phyloP scores from a whole-genome alignment of 1,140 invertebrate species.

The Cydia strobilella region DNA sequence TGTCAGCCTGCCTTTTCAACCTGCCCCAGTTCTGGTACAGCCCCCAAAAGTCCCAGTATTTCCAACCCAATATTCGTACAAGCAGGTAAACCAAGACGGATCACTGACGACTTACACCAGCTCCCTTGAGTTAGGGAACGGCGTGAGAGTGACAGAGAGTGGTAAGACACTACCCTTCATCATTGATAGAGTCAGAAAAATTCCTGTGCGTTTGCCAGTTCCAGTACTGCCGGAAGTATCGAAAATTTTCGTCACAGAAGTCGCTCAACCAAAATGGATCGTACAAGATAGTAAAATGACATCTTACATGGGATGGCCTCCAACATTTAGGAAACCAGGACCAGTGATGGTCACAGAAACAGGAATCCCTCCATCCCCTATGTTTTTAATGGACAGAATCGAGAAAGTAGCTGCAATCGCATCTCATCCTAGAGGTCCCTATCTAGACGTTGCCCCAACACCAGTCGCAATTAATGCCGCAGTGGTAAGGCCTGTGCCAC shows the following conservation, averaged over 20 bases:
- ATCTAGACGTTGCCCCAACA: not conserved
- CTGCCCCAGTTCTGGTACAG: not conserved
- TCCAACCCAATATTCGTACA: conserved; percentile 42
- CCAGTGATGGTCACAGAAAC: conserved; percentile 36
- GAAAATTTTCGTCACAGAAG: not conserved
- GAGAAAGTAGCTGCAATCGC: conserved; percentile 33
- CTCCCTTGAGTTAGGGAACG: not conserved
- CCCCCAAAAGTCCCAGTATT: conserved; percentile 17
- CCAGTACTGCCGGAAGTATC: conserved; percentile 9
- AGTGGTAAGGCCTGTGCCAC: not conserved
- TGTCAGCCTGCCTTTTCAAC: not conserved
- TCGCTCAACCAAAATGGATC: conserved; percentile 33
- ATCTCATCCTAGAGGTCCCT: not conserved
- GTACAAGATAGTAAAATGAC: conserved; percentile 34
- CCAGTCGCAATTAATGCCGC: not conserved
- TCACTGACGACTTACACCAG: conserved; percentile 35
- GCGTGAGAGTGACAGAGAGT: conserved; percentile 8
- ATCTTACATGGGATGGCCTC: conserved; percentile 33
- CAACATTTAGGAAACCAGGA: conserved; percentile 34
- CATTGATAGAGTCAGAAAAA: conserved; percentile 17
- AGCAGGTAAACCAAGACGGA: conserved; percentile 38
- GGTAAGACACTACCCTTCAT: conserved; percentile 10
- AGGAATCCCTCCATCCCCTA: conserved; percentile 30
- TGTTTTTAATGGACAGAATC: conserved; percentile 39
- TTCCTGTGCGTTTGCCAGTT: conserved; percentile 14